Evolutionary conservation across 2,113 vertebrate species (phyloP), one percentile per base, ranked within the genome.

Genomic region (Lethenteron camtschaticum): DNA sequence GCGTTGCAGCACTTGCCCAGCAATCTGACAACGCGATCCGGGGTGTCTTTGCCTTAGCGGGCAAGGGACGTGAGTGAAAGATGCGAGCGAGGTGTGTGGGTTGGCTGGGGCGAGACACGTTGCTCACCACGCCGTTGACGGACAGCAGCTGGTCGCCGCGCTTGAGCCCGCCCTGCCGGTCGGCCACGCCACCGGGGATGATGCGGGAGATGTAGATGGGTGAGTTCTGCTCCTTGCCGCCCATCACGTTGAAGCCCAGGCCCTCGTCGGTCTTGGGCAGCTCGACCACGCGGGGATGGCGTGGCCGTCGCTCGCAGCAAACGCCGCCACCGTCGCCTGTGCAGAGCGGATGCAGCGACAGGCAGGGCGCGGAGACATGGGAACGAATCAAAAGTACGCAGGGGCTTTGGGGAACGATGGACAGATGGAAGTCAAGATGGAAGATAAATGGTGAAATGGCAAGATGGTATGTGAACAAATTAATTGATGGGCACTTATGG

Each of bases 161-260:
- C 77, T 92, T 90, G 69, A 92, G 83, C 2, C 88, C 88, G 2
- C 88, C 88, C 2, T 92, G 88, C n/a, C 87, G 83, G 75, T 89
- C 87, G 1, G 88, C 88, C 74, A 92, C 88, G 0, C 88, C 87
- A 3, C 85, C 87, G 0, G 88, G 88, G 57, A 92, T 92, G 70
- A 92, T 87, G 24, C 88, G 83, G 71, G 88, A 92, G 75, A 92
- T 89, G 74, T 90, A 92, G 75, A 92, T 92, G 69, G 88, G 87
- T 0, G 88, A 90, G 77, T 92, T 92, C 78, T 92, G 88, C 73
- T 92, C 88, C 75, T 90, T 92, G 18, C 88, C 88, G 1, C 88
- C 88, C 87, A 92, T 92, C 71, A 92, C 90, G 79, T 92, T 92
- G 75, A 92, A 92, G 59, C 88, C 88, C 68, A 90, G 79, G 2